phyloP scores from a whole-genome alignment of 2,113 vertebrate genomes.

The Aspidoscelis tigris region DNA sequence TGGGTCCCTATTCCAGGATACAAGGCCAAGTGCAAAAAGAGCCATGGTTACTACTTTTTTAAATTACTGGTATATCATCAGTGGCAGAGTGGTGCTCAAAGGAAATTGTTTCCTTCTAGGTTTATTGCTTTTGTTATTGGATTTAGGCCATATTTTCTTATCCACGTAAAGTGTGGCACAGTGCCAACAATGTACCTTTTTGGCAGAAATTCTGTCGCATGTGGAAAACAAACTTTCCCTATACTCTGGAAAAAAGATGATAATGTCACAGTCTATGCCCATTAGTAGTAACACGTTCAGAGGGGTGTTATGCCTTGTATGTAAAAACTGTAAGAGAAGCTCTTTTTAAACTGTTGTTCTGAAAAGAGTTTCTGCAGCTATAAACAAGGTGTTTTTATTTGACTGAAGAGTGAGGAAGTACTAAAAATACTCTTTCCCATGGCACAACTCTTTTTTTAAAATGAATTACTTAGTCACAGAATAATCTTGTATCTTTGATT shows the following conservation, averaged over 20 bases:
- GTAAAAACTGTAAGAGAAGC: conserved; percentile 40
- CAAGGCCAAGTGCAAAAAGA: no score
- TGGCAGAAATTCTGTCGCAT: conserved; percentile 47
- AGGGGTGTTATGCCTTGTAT: conserved; percentile 36
- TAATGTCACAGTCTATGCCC: conserved; percentile 30
- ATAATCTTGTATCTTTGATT: not conserved
- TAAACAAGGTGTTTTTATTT: conserved; percentile 64
- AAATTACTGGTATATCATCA: conserved; percentile 25
- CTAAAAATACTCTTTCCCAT: not conserved
- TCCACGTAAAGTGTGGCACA: conserved; percentile 53
- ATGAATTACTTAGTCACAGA: not conserved
- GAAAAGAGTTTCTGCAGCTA: conserved; percentile 50
- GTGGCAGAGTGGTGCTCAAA: conserved; percentile 14
- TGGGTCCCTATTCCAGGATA: no score
- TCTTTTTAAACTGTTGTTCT: conserved; percentile 29
- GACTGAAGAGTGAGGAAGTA: conserved; percentile 60
- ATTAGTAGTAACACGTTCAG: conserved; percentile 36
- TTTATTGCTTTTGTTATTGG: conserved; percentile 48
- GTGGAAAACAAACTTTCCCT: conserved; percentile 14
- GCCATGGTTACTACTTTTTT: not conserved
- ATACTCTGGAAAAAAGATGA: rapidly evolving
- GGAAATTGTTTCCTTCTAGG: conserved; percentile 26
- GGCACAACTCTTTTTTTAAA: not conserved
- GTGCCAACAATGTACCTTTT: conserved; percentile 37
- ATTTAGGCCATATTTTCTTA: conserved; percentile 39